Conservation (phyloP, 53 echinoderm and acorn worm genomes). For the Zoroaster sp. region DNA sequence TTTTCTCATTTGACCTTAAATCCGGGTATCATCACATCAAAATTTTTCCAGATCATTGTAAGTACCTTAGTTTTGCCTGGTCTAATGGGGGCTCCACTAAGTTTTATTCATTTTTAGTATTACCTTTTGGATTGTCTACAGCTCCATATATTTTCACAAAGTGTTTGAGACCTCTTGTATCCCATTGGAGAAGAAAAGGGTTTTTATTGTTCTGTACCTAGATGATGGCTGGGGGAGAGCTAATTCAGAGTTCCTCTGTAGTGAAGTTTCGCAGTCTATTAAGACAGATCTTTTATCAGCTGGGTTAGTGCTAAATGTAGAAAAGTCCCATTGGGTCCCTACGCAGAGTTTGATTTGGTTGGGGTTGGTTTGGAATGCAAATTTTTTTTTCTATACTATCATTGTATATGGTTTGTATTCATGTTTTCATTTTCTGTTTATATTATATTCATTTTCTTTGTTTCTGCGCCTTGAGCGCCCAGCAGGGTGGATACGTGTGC, state of each 20-base stretch:
- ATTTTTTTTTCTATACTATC: no score
- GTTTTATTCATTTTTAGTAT: constrained; percentile 35
- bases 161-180: constrained; percentile 27
- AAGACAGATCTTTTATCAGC: constrained; percentile 9
- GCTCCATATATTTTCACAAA: constrained; percentile 59
- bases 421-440: no score
- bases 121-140: constrained; percentile 51
- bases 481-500: no score
- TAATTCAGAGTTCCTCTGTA: neutral
- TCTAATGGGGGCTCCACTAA: neutral
- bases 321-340: constrained; percentile 6
- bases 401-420: no score
- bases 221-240: constrained; percentile 53
- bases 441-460: no score
- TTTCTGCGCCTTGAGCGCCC: no score
- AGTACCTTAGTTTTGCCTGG: constrained; percentile 45
- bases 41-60: constrained; percentile 28
- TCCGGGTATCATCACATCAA: constrained; percentile 48
- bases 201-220: constrained; percentile 18
- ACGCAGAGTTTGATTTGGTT: neutral
- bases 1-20: constrained; percentile 46
- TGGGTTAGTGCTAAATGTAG: neutral
- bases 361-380: neutral
- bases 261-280: neutral
- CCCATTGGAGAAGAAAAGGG: constrained; percentile 8